These are phyloP conservation scores for Catocala nupta DNA, from an alignment of 2,888 invertebrate genomes.

Conservation along the genomic window DNA sequence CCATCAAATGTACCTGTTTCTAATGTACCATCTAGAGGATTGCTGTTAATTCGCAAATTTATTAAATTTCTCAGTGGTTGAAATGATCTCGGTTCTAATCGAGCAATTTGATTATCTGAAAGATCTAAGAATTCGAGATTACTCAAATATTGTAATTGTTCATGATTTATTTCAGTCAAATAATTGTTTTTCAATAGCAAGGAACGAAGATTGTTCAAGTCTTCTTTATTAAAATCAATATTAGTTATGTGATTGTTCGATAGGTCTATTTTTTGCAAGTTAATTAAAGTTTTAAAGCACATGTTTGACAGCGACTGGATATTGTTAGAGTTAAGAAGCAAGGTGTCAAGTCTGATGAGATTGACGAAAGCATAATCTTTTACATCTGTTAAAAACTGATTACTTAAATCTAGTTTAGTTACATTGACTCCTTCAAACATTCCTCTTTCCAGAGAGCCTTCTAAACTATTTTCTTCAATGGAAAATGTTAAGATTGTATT, in stretches of 20 bases:
- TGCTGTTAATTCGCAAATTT: conserved; percentile 67
- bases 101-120: conserved; percentile 67
- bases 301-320: conserved; percentile 56
- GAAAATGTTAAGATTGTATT: conserved; percentile 61
- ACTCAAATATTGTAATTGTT: conserved; percentile 58
- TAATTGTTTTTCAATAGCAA: conserved; percentile 63
- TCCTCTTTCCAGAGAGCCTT: conserved; percentile 63
- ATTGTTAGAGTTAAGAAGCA: conserved; percentile 67
- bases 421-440: conserved; percentile 68
- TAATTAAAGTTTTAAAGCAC: conserved; percentile 60
- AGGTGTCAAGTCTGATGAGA: conserved; percentile 50
- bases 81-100: conserved; percentile 63
- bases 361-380: conserved; percentile 70
- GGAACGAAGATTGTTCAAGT: conserved; percentile 59
- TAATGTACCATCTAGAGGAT: conserved; percentile 64
- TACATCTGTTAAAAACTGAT: conserved; percentile 61
- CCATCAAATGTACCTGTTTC: conserved; percentile 66
- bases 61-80: conserved; percentile 56
- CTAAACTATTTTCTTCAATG: conserved; percentile 60
- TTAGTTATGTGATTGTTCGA: conserved; percentile 65
- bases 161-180: conserved; percentile 58
- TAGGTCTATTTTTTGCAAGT: conserved; percentile 62
- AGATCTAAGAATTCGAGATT: conserved; percentile 66
- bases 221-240: conserved; percentile 64
- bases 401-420: conserved; percentile 60